Evolutionary conservation across 1,140 invertebrate genomes (phyloP).

Genomic region (Drosophila burlai): DNA sequence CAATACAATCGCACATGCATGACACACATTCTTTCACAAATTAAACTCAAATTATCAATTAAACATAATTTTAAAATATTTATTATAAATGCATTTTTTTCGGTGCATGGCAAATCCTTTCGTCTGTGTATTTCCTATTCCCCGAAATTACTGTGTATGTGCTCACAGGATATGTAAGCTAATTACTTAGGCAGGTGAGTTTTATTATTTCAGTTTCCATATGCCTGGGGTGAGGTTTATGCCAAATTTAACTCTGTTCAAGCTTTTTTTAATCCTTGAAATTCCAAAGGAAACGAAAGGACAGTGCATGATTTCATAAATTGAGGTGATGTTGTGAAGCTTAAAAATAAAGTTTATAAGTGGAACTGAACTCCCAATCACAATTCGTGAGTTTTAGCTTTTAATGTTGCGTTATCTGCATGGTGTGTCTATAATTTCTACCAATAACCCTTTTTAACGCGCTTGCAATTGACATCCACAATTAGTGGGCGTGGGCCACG

Average conservation of each 20-base stretch:
- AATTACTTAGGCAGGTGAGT: conserved; percentile 39
- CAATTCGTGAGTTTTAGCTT: neutral
- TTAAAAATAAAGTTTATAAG: neutral
- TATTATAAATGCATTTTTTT: neutral
- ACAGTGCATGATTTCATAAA: too few relatives aligned
- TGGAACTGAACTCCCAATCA: neutral
- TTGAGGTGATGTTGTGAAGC: neutral
- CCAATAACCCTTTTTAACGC: neutral
- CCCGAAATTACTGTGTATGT: conserved; percentile 4
- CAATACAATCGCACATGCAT: too few relatives aligned
- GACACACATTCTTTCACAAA: neutral
- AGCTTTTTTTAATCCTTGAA: neutral
- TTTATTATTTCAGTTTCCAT: conserved; percentile 44
- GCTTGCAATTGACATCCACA: conserved; percentile 22
- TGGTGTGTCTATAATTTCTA: neutral
- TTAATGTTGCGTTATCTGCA: neutral
- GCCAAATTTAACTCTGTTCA: conserved; percentile 21
- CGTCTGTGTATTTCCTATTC: neutral
- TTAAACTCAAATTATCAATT: neutral
- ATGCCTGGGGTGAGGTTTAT: conserved; percentile 4
- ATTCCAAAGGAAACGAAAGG: neutral
- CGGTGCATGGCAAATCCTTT: neutral
- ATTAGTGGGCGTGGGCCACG: conserved; percentile 18
- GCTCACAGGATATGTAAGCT: conserved; percentile 27
- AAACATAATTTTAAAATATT: neutral